A percentile compares a stretch with the other conserved stretches of the same genome.
phyloP scores from a whole-genome alignment of 92 coral and sea anemone genomes.

The Isaurus tuberculatus region DNA sequence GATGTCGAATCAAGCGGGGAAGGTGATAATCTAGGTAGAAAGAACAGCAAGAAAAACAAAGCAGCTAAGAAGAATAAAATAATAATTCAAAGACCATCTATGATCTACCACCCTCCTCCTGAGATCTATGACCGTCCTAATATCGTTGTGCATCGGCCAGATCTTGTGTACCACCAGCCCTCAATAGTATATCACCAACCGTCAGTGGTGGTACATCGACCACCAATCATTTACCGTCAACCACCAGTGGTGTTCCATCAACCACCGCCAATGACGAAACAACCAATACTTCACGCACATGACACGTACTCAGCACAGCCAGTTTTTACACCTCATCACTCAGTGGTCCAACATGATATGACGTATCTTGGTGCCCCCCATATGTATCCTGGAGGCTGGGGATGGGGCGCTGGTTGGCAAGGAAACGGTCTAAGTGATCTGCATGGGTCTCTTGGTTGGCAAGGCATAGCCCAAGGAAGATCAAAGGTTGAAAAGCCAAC shows the following conservation, averaged over 20 bases:
- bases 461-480: constrained; percentile 66
- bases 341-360: constrained; percentile 72
- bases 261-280: constrained; percentile 93
- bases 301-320: constrained; percentile 85
- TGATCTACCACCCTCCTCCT: constrained; percentile 97
- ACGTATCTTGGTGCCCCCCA: constrained; percentile 93
- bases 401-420: constrained; percentile 71
- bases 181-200: constrained; percentile 95
- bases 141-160: constrained; percentile 92
- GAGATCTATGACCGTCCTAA: constrained; percentile 97
- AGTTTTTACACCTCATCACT: constrained; percentile 74
- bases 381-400: constrained; percentile 80
- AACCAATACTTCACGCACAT: constrained; percentile 80
- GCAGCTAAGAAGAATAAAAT: constrained; percentile 87
- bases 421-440: constrained; percentile 43
- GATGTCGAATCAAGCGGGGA: constrained; percentile 22
- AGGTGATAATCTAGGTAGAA: constrained; percentile 5
- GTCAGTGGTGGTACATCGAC: constrained; percentile 95
- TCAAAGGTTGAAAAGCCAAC: constrained; percentile 70
- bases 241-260: constrained; percentile 97
- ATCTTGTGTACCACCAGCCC: constrained; percentile 90
- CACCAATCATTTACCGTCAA: constrained; percentile 90
- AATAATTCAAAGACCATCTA: constrained; percentile 88
- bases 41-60: constrained; percentile 60
- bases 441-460: constrained; percentile 20